Conservation (phyloP, 2,888 invertebrate species). For the Pecten maximus region DNA sequence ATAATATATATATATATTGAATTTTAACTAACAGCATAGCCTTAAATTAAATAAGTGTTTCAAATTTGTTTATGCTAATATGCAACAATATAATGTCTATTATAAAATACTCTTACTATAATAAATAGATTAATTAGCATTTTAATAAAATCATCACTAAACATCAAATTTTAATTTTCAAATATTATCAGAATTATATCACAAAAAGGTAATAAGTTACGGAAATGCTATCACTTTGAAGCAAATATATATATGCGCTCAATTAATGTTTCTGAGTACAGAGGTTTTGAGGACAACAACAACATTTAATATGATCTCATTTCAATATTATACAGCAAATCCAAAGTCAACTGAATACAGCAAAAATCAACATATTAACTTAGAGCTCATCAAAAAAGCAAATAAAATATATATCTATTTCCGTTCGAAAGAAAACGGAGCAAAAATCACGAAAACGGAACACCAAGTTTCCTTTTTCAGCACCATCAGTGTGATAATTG, state of each 20-base stretch:
- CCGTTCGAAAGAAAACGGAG: neutral
- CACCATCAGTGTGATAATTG: neutral
- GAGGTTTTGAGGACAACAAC: neutral
- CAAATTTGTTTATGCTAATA: neutral
- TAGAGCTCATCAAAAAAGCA: neutral
- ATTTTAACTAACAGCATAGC: neutral
- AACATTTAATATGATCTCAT: neutral
- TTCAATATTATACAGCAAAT: neutral
- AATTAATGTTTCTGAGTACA: neutral
- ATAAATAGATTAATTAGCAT: neutral
- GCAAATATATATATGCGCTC: neutral
- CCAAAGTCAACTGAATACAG: neutral
- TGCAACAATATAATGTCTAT: too few species aligned
- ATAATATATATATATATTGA: too few species aligned
- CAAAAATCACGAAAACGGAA: neutral
- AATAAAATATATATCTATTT: neutral
- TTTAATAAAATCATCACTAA: neutral
- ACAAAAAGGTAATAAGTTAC: too few species aligned
- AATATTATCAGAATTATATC: too few species aligned
- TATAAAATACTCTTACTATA: neutral
- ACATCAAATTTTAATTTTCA: too few species aligned
- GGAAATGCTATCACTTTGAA: too few species aligned
- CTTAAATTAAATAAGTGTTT: neutral
- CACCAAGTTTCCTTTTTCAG: slow-evolving; percentile 18
- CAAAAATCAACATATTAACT: neutral